Conservation (phyloP, 92 coral and sea anemone species). For the Montipora capitata region DNA sequence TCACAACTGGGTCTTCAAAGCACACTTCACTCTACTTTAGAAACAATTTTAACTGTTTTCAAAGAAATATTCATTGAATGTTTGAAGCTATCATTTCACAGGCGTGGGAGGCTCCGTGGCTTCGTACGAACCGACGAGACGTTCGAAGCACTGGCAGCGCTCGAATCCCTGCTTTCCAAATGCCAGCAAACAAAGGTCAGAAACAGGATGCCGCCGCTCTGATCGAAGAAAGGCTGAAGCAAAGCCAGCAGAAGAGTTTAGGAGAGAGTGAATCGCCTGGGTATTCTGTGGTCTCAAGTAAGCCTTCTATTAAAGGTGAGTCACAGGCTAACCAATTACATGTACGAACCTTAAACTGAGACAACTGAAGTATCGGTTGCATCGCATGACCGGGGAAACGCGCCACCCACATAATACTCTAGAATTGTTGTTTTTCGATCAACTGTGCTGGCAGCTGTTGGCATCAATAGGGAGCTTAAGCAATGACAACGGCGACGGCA, state of each 20-base stretch:
- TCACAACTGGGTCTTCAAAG: no score
- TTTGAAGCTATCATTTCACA: background rate
- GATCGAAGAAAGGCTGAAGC: constrained; percentile 78
- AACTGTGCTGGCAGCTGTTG: no score
- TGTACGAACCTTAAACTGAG: background rate
- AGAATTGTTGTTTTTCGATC: no score
- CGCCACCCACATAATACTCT: no score
- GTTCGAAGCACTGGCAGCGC: constrained; percentile 36
- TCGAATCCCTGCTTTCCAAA: constrained; percentile 67
- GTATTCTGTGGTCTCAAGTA: constrained; percentile 18
- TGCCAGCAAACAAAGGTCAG: constrained; percentile 27
- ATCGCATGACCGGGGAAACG: no score
- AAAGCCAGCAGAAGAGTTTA: background rate
- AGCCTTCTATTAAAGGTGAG: constrained; percentile 35
- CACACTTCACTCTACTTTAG: no score
- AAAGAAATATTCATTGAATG: background rate
- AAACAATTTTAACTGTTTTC: no score
- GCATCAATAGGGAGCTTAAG: no score
- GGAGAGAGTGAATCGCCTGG: constrained; percentile 14
- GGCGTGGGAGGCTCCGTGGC: constrained; percentile 93
- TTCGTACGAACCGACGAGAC: constrained; percentile 68
- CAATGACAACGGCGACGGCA: no score
- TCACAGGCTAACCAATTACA: background rate
- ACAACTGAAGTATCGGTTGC: background rate
- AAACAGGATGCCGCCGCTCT: constrained; percentile 89